phyloP scores from a whole-genome alignment of 92 coral and sea anemone species.

The Isaurus tuberculatus region DNA sequence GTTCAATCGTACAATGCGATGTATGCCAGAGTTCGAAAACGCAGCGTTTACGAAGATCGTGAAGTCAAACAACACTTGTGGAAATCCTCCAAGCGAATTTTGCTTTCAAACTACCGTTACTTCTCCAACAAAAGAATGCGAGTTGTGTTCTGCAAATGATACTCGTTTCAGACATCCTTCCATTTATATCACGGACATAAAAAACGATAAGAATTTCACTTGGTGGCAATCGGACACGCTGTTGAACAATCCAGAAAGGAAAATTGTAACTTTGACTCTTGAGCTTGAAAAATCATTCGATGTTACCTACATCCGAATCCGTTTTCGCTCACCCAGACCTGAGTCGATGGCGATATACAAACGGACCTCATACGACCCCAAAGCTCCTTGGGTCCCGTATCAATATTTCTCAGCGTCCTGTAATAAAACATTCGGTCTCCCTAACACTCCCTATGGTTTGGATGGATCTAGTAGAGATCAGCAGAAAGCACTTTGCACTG shows the following conservation, averaged over 20 bases:
- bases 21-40: constrained; percentile 95
- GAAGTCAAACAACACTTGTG: constrained; percentile 92
- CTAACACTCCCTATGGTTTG: constrained; percentile 43
- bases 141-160: constrained; percentile 70
- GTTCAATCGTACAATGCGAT: constrained; percentile 68
- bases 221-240: constrained; percentile 99
- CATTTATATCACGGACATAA: constrained; percentile 89
- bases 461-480: constrained; percentile 70
- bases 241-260: constrained; percentile 60
- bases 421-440: constrained; percentile 69
- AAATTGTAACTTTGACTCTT: constrained; percentile 80
- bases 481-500: constrained; percentile 88
- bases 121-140: constrained; percentile 83
- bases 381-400: constrained; percentile 90
- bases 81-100: constrained; percentile 81
- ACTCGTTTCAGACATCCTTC: constrained; percentile 68
- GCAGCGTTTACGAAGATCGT: constrained; percentile 87
- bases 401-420: constrained; percentile 91
- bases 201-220: constrained; percentile 88
- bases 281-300: constrained; percentile 95
- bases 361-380: constrained; percentile 70
- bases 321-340: constrained; percentile 96
- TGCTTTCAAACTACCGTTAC: constrained; percentile 92
- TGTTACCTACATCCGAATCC: constrained; percentile 91
- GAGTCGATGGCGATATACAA: constrained; percentile 98